Evolutionary conservation across 2,113 vertebrate species (phyloP).

Genomic region (Leiothrix lutea): DNA sequence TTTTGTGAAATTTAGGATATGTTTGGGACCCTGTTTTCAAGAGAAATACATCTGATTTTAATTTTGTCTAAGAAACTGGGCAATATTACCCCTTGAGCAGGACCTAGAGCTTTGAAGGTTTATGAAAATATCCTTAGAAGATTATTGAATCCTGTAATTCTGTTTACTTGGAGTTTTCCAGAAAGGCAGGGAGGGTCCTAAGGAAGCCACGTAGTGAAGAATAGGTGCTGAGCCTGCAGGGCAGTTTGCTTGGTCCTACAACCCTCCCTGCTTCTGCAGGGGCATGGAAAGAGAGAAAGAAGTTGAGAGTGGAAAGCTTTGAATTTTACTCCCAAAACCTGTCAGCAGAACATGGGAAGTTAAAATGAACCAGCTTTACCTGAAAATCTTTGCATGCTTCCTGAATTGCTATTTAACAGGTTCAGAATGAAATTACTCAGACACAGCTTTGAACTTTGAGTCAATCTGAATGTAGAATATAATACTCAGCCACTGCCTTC

Average conservation of each 20-base stretch:
- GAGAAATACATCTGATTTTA: background rate
- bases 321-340: background rate
- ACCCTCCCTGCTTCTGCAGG: background rate
- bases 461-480: background rate
- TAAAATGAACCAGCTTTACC: background rate
- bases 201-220: background rate
- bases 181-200: background rate
- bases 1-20: background rate
- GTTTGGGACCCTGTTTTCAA: background rate
- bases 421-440: background rate
- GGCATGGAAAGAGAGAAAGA: background rate
- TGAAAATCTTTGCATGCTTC: background rate
- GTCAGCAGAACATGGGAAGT: background rate
- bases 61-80: background rate
- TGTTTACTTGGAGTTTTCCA: background rate
- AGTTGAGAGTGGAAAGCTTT: background rate
- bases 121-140: background rate
- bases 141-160: background rate
- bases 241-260: rapidly evolving
- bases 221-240: rapidly evolving
- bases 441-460: background rate
- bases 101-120: background rate
- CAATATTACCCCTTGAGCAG: background rate
- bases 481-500: rapidly evolving
- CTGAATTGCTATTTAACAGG: background rate